Base-by-base conservation (phyloP, 1,140 invertebrate genomes). In the Lepidurus arcticus region DNA sequence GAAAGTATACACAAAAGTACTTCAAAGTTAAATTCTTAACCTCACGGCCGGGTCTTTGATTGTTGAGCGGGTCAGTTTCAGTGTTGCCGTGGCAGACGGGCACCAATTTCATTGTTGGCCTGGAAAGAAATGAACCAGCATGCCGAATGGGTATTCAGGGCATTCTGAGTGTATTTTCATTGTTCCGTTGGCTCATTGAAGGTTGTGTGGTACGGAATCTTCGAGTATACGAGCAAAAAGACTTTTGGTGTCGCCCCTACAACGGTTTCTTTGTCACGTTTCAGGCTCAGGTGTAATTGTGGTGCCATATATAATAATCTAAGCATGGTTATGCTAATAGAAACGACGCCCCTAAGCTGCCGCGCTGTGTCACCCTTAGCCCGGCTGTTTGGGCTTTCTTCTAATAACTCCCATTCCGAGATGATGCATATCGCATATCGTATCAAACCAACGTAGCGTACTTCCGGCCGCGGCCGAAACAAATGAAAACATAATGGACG, bases 371-470 rank as follows among this genome's bases (percentile, higher is more conserved):
- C 53, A 65, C 13, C 53, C 53, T 65, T 65, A 13, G 13, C 16
- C 16, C 16, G 8, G 21, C 16, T n/a, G 0, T 65, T 21, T 13
- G 5, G 53, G 8, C 7, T 9, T 65, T 65, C 53, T 65, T 65
- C 7, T 65, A 65, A 65, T 65, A 21, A n/a, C 13, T 65, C 53
- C 16, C 13, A 65, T 21, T 16, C 13, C 13, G 53, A 65, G 53
- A 65, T 65, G 53, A 65, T 65, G 53, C 53, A 65, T 65, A 65
- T 65, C 53, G 53, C 53, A 65, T 65, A 65, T 65, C 53, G 53
- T 65, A 65, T 65, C 53, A 65, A 65, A 65, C 9, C 53, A 65
- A 21, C 53, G n/a, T n/a, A n/a, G 16, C 53, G 21, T 21, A 65
- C 16, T 65, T 65, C 53, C 53, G 53, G 53, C 21, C 53, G 53